A percentile compares a stretch with the other conserved stretches of the same genome.
Conservation (phyloP, 2,888 invertebrate species). For the Zaprionus obscuricornis region DNA sequence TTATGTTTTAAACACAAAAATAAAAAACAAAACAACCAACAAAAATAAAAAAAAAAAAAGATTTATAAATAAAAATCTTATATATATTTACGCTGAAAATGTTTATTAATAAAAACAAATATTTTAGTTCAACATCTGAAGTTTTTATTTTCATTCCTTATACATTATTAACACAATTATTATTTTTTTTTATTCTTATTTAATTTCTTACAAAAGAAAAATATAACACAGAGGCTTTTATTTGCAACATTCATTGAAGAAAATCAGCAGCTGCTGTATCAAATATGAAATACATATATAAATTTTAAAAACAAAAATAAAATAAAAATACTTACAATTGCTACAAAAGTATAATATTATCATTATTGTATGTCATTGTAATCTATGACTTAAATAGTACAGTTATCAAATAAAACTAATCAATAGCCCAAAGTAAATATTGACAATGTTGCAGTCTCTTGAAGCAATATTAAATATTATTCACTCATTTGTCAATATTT, state of each 20-base stretch:
- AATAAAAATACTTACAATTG: slow-evolving; percentile 37
- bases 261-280: slow-evolving; percentile 18
- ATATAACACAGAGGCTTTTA: slow-evolving; percentile 55
- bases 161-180: slow-evolving; percentile 30
- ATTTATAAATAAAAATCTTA: slow-evolving; percentile 57
- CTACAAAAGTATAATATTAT: slow-evolving; percentile 40
- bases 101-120: slow-evolving; percentile 80
- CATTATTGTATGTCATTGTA: slow-evolving; percentile 45
- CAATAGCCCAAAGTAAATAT: slow-evolving; percentile 83
- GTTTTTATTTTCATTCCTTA: slow-evolving; percentile 39
- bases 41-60: slow-evolving; percentile 55
- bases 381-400: slow-evolving; percentile 51
- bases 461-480: slow-evolving; percentile 35
- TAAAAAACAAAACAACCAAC: slow-evolving; percentile 51
- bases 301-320: slow-evolving; percentile 16
- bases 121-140: slow-evolving; percentile 76
- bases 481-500: slow-evolving; percentile 80
- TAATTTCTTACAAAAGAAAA: slow-evolving; percentile 21
- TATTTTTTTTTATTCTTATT: slow-evolving; percentile 47
- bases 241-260: slow-evolving; percentile 16
- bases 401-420: slow-evolving; percentile 55
- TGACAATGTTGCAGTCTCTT: slow-evolving; percentile 67
- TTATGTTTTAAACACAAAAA: slow-evolving; percentile 75
- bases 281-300: background rate
- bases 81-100: slow-evolving; percentile 76